Evolutionary conservation across 2,888 invertebrate species (phyloP).

Genomic region (Chalcosyrphus nemorum): DNA sequence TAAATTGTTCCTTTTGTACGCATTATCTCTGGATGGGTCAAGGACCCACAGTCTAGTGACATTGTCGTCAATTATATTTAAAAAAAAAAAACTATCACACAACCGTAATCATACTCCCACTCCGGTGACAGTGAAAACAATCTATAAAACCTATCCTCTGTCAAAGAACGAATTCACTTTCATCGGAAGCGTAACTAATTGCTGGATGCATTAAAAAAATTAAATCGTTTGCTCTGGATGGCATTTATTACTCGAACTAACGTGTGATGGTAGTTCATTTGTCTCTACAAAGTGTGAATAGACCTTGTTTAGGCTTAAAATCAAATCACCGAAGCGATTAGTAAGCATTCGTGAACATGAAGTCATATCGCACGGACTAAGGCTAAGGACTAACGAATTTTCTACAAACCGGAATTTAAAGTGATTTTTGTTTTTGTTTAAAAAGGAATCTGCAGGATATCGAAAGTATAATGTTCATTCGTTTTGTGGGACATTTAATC

Average conservation of each 20-base stretch:
- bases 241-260: slow-evolving; percentile 11
- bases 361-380: slow-evolving; percentile 14
- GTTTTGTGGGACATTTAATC: slow-evolving; percentile 4
- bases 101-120: slow-evolving; percentile 45
- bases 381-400: not conserved
- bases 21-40: not conserved
- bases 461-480: slow-evolving; percentile 40
- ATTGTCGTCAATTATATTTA: no score
- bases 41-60: not conserved
- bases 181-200: slow-evolving; percentile 68
- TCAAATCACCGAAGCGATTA: slow-evolving; percentile 9
- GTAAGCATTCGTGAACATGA: slow-evolving; percentile 32
- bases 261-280: slow-evolving; percentile 21
- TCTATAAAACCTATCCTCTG: slow-evolving; percentile 21
- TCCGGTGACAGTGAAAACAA: slow-evolving; percentile 59
- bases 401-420: not conserved
- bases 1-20: no score
- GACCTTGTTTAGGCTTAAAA: slow-evolving; percentile 31
- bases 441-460: not conserved
- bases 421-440: not conserved
- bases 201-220: slow-evolving; percentile 31
- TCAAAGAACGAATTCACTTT: slow-evolving; percentile 61
- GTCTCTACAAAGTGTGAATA: not conserved
- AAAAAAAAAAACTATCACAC: not conserved
- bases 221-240: slow-evolving; percentile 16